Evolutionary conservation across 2,113 vertebrate genomes (phyloP), one percentile per base, ranked within the genome.

Genomic region (Lophotis ruficrista): DNA sequence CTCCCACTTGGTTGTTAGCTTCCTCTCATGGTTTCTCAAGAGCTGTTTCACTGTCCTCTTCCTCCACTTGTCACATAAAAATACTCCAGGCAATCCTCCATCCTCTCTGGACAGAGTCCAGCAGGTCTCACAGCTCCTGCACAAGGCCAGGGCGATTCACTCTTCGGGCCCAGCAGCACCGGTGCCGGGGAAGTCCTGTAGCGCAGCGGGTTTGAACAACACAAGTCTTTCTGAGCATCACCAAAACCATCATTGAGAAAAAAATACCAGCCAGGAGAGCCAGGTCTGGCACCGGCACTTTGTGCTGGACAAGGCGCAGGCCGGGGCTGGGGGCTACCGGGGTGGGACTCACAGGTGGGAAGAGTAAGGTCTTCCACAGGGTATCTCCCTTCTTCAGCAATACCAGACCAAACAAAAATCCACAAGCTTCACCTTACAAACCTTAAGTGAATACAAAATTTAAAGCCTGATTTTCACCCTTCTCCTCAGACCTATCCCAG

Each of bases 151-250:
- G 61, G 18, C 20, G 2, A 79, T 72, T 71, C 24, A 22, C 8
- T 28, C 61, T 51, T 43, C 60, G 31, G 33, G 54, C 37, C 47
- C 6, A 5, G 54, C 47, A 73, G 51, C 33, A n/a, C 33, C 30
- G 20, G 6, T 73, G 37, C 69, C 60, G 70, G 25, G n/a, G 22
- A 71, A 56, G 51, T 43, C 60, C 27, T 43, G 80, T 1, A 70
- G 80, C 1, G 1, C 35, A 77, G 73, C 65, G 53, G 23, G 23
- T 51, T 81, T 83, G 72, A 77, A 77, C 0, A 0, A 70, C 7
- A 24, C 4, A 9, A n/a, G 7, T n/a, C 84, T 37, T 93, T 66
- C 47, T 33, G 33, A 93, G 58, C 69, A 82, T 25, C 53, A 71
- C 7, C 62, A 62, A 71, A 94, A 27, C 16, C 33, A 58, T 30